Percentiles rank a stretch among this genome's conserved stretches.
Evolutionary conservation across 2,797 vertebrate genomes (phyloP).

Genomic region (Poecilia wingei): DNA sequence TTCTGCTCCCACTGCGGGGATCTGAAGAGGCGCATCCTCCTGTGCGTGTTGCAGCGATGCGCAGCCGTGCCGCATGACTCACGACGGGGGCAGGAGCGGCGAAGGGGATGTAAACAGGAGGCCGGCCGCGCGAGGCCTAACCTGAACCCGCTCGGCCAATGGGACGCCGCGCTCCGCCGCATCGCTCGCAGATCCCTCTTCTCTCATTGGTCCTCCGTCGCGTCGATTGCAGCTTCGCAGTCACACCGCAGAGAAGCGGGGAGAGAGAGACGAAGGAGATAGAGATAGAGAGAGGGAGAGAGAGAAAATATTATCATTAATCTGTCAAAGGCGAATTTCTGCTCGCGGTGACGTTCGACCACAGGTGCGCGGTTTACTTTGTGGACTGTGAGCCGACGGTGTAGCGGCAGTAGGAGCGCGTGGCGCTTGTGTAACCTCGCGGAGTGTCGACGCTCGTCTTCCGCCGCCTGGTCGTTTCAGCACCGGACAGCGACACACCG

Average conservation of each 20-base stretch:
- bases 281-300: constrained; percentile 4
- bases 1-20: constrained; percentile 55
- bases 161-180: constrained; percentile 3
- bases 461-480: constrained; percentile 70
- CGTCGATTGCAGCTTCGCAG: constrained; percentile 71
- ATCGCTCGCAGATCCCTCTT: not conserved
- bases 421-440: constrained; percentile 59
- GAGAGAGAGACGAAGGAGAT: constrained; percentile 20
- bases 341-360: constrained; percentile 20
- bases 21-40: constrained; percentile 51
- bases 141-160: constrained; percentile 62
- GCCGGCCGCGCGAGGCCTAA: constrained; percentile 68
- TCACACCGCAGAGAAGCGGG: constrained; percentile 65
- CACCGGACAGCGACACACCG: constrained; percentile 78
- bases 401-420: constrained; percentile 33
- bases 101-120: constrained; percentile 79
- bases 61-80: constrained; percentile 82
- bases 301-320: constrained; percentile 64
- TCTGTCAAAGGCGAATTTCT: constrained; percentile 73
- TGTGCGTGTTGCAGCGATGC: constrained; percentile 62
- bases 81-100: constrained; percentile 50
- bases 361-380: constrained; percentile 3
- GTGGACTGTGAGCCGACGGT: constrained; percentile 27
- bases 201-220: constrained; percentile 55
- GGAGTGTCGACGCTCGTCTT: constrained; percentile 48